Percentiles rank a stretch among this genome's conserved stretches.
Conservation (phyloP, 2,888 invertebrate genomes). For the Choreutis nemorana region DNA sequence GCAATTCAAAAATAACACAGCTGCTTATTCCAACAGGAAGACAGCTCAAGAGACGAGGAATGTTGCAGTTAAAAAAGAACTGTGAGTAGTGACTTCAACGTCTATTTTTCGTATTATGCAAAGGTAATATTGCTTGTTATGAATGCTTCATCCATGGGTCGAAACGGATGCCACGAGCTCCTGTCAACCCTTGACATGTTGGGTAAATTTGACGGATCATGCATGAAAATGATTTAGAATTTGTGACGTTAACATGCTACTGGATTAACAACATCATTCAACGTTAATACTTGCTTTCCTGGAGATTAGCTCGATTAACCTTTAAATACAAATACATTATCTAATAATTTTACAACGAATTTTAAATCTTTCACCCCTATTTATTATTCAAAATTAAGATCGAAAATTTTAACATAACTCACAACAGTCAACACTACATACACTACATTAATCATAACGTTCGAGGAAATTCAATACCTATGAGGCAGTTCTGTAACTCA, state of each 20-base stretch:
- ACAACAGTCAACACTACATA: conserved; percentile 11
- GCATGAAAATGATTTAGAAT: conserved; percentile 40
- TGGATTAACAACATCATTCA: conserved; percentile 12
- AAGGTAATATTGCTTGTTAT: too few relatives aligned
- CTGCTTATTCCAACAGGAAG: too few relatives aligned
- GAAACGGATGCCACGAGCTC: conserved; percentile 50
- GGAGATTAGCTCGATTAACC: background rate
- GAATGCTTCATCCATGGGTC: conserved; percentile 37
- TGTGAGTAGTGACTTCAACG: too few relatives aligned
- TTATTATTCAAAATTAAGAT: conserved; percentile 16
- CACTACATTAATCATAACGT: conserved; percentile 19
- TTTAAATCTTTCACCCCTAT: background rate
- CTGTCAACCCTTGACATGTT: conserved; percentile 58
- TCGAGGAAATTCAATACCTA: conserved; percentile 6
- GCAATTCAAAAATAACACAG: too few relatives aligned
- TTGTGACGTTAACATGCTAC: conserved; percentile 18
- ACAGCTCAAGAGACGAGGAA: too few relatives aligned
- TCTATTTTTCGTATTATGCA: too few relatives aligned
- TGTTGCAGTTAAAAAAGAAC: too few relatives aligned
- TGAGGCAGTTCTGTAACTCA: conserved; percentile 25
- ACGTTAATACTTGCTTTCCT: too few relatives aligned
- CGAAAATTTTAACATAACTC: conserved; percentile 12
- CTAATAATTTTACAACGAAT: background rate
- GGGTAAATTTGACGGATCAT: conserved; percentile 57
- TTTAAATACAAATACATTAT: background rate